Conservation (phyloP, 2,888 invertebrate species). For the Meteorus cinctellus region DNA sequence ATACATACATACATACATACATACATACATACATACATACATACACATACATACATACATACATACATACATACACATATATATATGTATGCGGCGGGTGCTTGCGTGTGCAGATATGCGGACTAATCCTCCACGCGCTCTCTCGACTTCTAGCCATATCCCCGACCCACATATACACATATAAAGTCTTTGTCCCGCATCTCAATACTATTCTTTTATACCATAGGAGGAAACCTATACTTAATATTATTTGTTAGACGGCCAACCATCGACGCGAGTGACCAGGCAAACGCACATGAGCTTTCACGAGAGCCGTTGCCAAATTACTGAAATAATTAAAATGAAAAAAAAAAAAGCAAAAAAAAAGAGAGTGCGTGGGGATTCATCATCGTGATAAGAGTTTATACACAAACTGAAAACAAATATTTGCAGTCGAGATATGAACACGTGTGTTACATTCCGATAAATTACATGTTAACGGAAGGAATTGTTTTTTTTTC, state of each 20-base stretch:
- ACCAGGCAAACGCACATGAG: constrained; percentile 33
- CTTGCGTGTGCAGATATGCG: constrained; percentile 41
- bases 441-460: constrained; percentile 19
- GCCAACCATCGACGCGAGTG: constrained; percentile 56
- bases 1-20: constrained; percentile 35
- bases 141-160: constrained; percentile 42
- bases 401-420: not conserved
- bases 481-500: constrained; percentile 9
- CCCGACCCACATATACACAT: constrained; percentile 22
- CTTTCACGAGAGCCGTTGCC: constrained; percentile 44
- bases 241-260: constrained; percentile 73
- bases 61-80: constrained; percentile 35
- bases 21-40: constrained; percentile 17
- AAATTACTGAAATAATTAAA: constrained; percentile 72
- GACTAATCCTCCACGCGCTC: constrained; percentile 8
- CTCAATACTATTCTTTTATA: constrained; percentile 40
- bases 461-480: not conserved
- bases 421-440: constrained; percentile 11
- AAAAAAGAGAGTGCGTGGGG: constrained; percentile 44
- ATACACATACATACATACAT: constrained; percentile 41
- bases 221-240: constrained; percentile 68
- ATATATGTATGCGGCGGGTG: constrained; percentile 6
- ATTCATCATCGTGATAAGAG: constrained; percentile 44
- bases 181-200: not conserved
- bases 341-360: constrained; percentile 45